A percentile compares a stretch with the other conserved stretches of the same genome.
Evolutionary conservation across 2,113 vertebrate genomes (phyloP).

Genomic region (Triplophysa tibetana): DNA sequence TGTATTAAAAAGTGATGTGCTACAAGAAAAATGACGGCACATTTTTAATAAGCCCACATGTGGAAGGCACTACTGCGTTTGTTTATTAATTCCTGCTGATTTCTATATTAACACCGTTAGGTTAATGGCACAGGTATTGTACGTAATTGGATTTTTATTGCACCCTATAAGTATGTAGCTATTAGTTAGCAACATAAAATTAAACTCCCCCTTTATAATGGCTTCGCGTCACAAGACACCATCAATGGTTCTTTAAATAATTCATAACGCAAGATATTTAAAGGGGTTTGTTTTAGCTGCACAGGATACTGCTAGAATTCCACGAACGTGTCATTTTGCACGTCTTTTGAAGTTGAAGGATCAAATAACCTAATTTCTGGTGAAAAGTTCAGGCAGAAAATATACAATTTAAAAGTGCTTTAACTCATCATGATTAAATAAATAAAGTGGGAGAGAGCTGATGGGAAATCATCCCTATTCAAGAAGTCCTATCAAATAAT

Average conservation of each 20-base stretch:
- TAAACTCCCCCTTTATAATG: slow-evolving; percentile 72
- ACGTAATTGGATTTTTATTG: slow-evolving; percentile 84
- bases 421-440: slow-evolving; percentile 58
- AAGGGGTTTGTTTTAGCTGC: slow-evolving; percentile 62
- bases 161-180: slow-evolving; percentile 74
- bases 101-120: slow-evolving; percentile 79
- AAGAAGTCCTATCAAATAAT: slow-evolving; percentile 1
- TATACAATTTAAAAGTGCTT: slow-evolving; percentile 40
- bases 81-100: slow-evolving; percentile 78
- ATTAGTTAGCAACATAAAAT: slow-evolving; percentile 78
- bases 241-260: slow-evolving; percentile 72
- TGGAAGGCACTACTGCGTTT: slow-evolving; percentile 69
- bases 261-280: slow-evolving; percentile 68
- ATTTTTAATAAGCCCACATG: slow-evolving; percentile 74
- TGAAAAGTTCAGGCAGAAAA: slow-evolving; percentile 53
- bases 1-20: slow-evolving; percentile 19
- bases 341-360: slow-evolving; percentile 25
- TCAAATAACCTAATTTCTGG: slow-evolving; percentile 29
- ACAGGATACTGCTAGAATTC: slow-evolving; percentile 65
- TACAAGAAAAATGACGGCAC: slow-evolving; percentile 71
- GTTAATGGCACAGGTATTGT: slow-evolving; percentile 83
- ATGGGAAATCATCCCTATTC: slow-evolving; percentile 29
- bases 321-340: background rate
- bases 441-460: slow-evolving; percentile 1
- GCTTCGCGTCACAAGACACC: slow-evolving; percentile 75